Percentiles rank a stretch among this genome's conserved stretches.
phyloP scores from a whole-genome alignment of 2,797 vertebrate species.

The Sebastes umbrosus region DNA sequence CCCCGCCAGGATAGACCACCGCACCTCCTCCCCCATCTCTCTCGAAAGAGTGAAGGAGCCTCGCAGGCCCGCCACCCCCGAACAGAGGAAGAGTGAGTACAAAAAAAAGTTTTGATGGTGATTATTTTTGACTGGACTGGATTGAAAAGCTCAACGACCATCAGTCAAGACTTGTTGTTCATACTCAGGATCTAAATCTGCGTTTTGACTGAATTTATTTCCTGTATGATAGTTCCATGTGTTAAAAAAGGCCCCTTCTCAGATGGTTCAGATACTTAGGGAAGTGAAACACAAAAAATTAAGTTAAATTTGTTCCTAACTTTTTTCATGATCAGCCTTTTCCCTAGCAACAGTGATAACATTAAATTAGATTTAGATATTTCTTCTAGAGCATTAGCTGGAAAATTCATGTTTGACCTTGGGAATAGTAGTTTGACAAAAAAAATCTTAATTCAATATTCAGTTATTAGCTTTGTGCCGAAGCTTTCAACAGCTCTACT shows the following conservation, averaged over 20 bases:
- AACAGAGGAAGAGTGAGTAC: slow-evolving; percentile 74
- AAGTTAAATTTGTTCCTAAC: background rate
- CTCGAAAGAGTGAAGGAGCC: slow-evolving; percentile 67
- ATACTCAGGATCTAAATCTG: background rate
- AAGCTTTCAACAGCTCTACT: background rate
- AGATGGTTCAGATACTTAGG: background rate
- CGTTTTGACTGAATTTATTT: no score
- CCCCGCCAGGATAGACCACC: slow-evolving; percentile 72
- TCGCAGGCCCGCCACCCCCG: slow-evolving; percentile 69
- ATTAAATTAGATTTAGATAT: background rate
- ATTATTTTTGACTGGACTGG: background rate
- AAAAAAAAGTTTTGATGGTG: background rate
- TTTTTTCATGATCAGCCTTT: background rate
- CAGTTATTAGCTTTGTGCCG: background rate
- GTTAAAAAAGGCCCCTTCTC: background rate
- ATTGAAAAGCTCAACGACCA: background rate
- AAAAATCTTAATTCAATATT: no score
- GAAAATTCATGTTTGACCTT: background rate
- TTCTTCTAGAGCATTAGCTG: background rate
- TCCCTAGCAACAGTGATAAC: background rate
- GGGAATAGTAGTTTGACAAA: background rate
- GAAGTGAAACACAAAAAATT: background rate
- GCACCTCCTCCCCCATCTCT: slow-evolving; percentile 72
- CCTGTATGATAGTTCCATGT: background rate
- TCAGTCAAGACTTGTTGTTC: background rate